phyloP scores from a whole-genome alignment of 2,888 invertebrate species.

The Spodoptera picta region DNA sequence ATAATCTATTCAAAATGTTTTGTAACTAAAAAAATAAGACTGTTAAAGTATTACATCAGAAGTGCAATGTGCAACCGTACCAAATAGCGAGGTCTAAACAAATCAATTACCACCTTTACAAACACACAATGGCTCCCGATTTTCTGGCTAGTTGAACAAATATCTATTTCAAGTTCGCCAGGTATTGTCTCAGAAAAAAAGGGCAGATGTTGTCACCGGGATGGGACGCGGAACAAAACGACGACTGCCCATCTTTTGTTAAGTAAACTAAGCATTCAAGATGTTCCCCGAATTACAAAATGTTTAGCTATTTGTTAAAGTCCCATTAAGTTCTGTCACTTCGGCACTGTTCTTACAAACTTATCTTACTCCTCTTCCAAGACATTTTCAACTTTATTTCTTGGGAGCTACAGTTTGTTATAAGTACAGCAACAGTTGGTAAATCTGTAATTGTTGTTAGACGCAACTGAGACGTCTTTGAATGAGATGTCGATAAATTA shows the following conservation, averaged over 20 bases:
- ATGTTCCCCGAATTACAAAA: slow-evolving; percentile 86
- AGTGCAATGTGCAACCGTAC: slow-evolving; percentile 67
- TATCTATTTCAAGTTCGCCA: slow-evolving; percentile 81
- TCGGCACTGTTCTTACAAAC: slow-evolving; percentile 71
- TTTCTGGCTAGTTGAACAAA: slow-evolving; percentile 88
- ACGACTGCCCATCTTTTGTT: slow-evolving; percentile 80
- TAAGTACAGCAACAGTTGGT: slow-evolving; percentile 56
- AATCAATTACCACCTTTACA: slow-evolving; percentile 74
- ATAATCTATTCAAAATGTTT: not conserved
- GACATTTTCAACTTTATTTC: slow-evolving; percentile 55
- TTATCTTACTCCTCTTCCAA: slow-evolving; percentile 30
- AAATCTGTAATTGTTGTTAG: slow-evolving; percentile 80
- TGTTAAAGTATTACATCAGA: slow-evolving; percentile 65
- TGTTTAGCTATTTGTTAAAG: slow-evolving; percentile 88
- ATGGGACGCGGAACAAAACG: slow-evolving; percentile 76
- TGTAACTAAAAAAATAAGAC: slow-evolving; percentile 14
- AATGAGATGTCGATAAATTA: slow-evolving; percentile 87
- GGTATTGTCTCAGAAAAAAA: slow-evolving; percentile 77
- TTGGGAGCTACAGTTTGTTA: slow-evolving; percentile 43
- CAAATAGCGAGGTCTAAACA: slow-evolving; percentile 71
- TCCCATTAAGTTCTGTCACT: slow-evolving; percentile 87
- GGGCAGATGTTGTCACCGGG: slow-evolving; percentile 83
- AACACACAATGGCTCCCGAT: slow-evolving; percentile 81
- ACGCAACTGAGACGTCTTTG: slow-evolving; percentile 80
- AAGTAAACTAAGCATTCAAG: slow-evolving; percentile 83